Conservation (phyloP, 2,113 vertebrate species). For the Apteryx owenii region DNA sequence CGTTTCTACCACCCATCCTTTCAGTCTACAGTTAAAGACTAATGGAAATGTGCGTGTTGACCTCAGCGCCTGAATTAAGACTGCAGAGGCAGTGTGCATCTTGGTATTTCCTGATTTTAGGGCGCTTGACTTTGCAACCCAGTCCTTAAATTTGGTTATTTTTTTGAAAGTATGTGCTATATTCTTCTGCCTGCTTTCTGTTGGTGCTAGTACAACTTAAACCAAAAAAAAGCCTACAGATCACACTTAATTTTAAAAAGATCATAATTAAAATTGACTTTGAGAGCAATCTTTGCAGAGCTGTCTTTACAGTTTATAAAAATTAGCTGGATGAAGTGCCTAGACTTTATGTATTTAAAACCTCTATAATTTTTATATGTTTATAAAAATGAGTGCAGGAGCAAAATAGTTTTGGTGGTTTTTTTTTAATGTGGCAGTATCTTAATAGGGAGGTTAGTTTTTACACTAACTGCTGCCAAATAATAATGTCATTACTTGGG, state of each 20-base stretch:
- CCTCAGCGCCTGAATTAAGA: background rate
- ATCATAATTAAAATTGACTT: background rate
- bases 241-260: background rate
- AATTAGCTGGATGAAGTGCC: background rate
- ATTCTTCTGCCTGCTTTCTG: background rate
- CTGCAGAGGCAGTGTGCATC: background rate
- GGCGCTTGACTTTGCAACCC: background rate
- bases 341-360: background rate
- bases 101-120: background rate
- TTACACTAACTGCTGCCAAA: background rate
- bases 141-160: background rate
- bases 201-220: background rate
- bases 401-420: background rate
- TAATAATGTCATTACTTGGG: background rate
- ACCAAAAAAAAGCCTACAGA: background rate
- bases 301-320: background rate
- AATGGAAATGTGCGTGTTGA: background rate
- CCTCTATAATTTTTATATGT: background rate
- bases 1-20: background rate
- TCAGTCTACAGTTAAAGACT: background rate
- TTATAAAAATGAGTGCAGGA: background rate
- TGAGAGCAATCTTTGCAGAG: background rate
- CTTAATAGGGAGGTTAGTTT: background rate
- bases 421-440: background rate
- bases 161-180: background rate